Base-by-base conservation (phyloP, 2,888 invertebrate species). In the Machimus rusticus region DNA sequence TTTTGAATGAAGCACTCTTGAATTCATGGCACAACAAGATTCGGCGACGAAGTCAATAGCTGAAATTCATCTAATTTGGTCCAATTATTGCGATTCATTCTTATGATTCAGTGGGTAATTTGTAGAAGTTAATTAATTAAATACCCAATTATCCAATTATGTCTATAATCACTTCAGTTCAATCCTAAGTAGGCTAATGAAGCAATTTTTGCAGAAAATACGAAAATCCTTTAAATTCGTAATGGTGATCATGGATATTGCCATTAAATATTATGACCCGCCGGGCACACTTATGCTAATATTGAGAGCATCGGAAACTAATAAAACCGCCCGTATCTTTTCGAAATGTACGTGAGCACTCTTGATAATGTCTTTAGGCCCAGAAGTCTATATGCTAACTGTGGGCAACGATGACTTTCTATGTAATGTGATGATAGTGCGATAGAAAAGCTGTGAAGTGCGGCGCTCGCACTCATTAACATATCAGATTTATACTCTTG, bases 401-500 rank as follows among this genome's bases (percentile, higher is more conserved):
- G 66, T 66, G 28, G 19, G 12, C 12, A 28, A 51, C 66, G 19
- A 66, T 19, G 23, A 66, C 66, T 28, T 66, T 66, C 28, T 66
- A 23, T 12, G 12, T 66, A 19, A 28, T 28, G 23, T 66, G 28
- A 66, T 34, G n/a, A 76, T 37, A 37, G 76, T 76, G 76, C 37
- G 76, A 76, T 76, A 76, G 76, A 76, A 37, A 37, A 76, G 76
- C 76, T 76, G 76, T 76, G 76, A 76, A 76, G 34, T 76, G 76
- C 23, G 79, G 8, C 43, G 28, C 39, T 43, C 46, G 39, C 23
- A 46, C 23, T 79, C 79, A 79, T 79, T 79, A 79, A 51, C 79
- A 79, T 79, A 79, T 79, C 79, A 79, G 79, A 79, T 79, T 79
- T 79, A 46, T 39, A 79, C 79, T 46, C 79, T 79, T 23, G 39